Evolutionary conservation across 1,140 invertebrate species (phyloP), one percentile per base, ranked within the genome.

Genomic region (Brachionus rotundiformis): DNA sequence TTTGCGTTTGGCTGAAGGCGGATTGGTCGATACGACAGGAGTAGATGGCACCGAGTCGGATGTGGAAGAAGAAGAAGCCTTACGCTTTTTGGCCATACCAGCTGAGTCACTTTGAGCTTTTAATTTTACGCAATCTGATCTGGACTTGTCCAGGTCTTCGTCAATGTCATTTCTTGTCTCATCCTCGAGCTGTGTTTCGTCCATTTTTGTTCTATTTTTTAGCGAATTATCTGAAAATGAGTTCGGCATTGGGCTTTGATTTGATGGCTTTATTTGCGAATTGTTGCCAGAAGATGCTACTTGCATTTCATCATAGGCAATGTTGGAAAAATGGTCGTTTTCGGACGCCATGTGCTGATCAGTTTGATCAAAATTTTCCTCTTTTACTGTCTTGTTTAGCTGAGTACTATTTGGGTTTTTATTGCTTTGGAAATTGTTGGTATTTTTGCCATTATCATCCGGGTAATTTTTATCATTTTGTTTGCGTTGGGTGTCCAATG

Each of bases 1-100:
- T 73, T 73, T 73, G 10, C 68, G 68, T 19, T 73, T 73, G 16
- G 68, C 68, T 10, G 68, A 73, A 4, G 68, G 68, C 23, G 68
- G 68, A 10, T 73, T 41, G 6, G 68, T 44, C 1, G 68, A 73
- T 6, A 44, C 10, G 11, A n/a, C 36, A 11, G 33, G 68, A 4
- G 68, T 73, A 44, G 25, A 27, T 1, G 39, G 68, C 19, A 44
- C 36, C 19, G 68, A 68, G 29, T 68, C 63, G 31, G 13, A 19
- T 4, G 68, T 29, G 1, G 68, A 73, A 2, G 68, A 73, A 10
- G 39, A 41, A 2, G 68, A 73, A 0, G 68, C 68, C 23, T 73
- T 73, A 10, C 68, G 68, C 29, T 73, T 73, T 13, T 73, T 73
- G 10, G 68, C 33, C 16, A 41, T 8, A n/a, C 23, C 25, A 0